Base-by-base conservation (phyloP, 2,113 vertebrate genomes). In the Fulica atra region DNA sequence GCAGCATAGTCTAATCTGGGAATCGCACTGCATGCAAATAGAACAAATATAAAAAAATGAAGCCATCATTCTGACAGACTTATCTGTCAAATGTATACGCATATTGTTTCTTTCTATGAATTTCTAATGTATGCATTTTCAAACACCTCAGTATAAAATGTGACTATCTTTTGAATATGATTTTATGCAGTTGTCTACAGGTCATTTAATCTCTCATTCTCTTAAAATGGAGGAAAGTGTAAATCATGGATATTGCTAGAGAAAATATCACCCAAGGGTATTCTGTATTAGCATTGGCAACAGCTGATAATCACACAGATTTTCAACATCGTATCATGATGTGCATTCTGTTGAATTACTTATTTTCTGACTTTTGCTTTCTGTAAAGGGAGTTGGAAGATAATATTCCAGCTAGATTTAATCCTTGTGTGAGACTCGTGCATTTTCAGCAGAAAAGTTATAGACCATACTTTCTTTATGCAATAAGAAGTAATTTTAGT, bases 131-230 rank as follows among this genome's bases (percentile, higher is more conserved):
- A 35, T 86, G 60, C 63, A 68, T 90, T 93, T 95, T 70, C 46
- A 81, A 94, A 87, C 17, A 86, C 21, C 21, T 88, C 8, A 3
- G 29, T 63, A 60, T 86, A 68, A 82, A 94, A 94, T 81, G 61
- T 78, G 33, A 21, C 81, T 94, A 84, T 88, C 38, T 88, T 94
- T 70, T 90, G 40, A 86, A 81, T 68, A 92, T 25, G 53, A 93
- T 88, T 96, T 93, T 78, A 83, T 80, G 29, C 68, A 68, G 29
- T 38, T 95, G 10, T 84, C 85, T 92, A 95, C 82, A 93, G 88
- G 86, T 92, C 60, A 93, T 97, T 96, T 94, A 94, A 88, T 96
- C 35, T 93, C 51, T 78, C 28, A 13, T 81, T 95, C 71, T 92
- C 50, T 81, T 82, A 79, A 88, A 78, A 95, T 83, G 56, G 64